Percentiles rank a stretch among this genome's conserved stretches.
phyloP scores from a whole-genome alignment of 2,797 vertebrate species.

The Rhincodon typus region DNA sequence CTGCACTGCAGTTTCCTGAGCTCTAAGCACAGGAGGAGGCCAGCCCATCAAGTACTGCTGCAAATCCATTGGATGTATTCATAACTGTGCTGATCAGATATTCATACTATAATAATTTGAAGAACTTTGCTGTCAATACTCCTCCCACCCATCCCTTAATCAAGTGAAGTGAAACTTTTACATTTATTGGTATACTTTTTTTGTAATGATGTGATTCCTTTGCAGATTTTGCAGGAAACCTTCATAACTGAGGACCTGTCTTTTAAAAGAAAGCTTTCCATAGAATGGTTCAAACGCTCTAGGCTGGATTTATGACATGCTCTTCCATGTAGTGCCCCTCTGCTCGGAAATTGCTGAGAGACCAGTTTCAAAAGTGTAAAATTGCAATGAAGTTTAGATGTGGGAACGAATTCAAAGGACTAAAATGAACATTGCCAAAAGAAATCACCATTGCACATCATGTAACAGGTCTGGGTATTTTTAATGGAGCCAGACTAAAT shows the following conservation, averaged over 20 bases:
- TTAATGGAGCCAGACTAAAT: neutral
- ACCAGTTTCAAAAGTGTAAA: neutral
- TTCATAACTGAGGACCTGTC: neutral
- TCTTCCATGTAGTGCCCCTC: neutral
- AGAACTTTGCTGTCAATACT: too few species aligned
- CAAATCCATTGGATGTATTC: neutral
- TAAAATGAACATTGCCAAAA: neutral
- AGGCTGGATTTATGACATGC: neutral
- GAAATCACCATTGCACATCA: neutral
- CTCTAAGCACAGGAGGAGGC: neutral
- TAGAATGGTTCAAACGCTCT: too few species aligned
- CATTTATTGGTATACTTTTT: neutral
- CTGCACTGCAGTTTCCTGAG: neutral
- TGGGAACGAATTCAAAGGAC: neutral
- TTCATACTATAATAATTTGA: neutral
- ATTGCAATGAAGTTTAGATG: neutral
- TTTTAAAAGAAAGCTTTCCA: neutral
- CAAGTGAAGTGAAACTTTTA: neutral
- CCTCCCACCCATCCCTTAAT: neutral
- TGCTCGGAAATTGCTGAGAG: neutral
- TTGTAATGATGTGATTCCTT: neutral
- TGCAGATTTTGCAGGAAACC: neutral
- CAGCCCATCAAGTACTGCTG: neutral
- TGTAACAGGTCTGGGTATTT: neutral
- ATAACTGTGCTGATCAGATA: neutral